A percentile compares a stretch with the other conserved stretches of the same genome.
phyloP scores from a whole-genome alignment of 2,888 invertebrate species.

The Drosophila affinis region DNA sequence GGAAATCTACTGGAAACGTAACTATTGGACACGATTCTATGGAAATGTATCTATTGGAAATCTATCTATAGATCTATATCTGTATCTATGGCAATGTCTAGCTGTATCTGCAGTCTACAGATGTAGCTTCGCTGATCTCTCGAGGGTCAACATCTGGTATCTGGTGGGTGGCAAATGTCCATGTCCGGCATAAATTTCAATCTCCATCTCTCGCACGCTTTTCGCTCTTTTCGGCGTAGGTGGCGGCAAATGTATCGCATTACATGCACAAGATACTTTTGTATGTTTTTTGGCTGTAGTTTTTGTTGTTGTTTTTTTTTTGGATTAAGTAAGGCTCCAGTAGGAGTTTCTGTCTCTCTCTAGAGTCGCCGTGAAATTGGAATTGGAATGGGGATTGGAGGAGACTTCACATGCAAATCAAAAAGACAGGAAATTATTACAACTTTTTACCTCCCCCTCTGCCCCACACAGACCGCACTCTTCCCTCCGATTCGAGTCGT shows the following conservation, averaged over 20 bases:
- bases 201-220: conserved; percentile 2
- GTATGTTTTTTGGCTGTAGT: conserved; percentile 29
- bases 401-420: conserved; percentile 69
- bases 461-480: conserved; percentile 38
- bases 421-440: conserved; percentile 74
- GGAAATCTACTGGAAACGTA: no score
- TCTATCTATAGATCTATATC: no score
- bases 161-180: conserved; percentile 8
- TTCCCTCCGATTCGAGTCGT: not conserved
- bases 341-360: not conserved
- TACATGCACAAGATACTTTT: conserved; percentile 43
- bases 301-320: conserved; percentile 1
- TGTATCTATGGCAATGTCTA: not conserved
- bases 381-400: conserved; percentile 39
- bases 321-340: conserved; percentile 35
- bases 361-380: conserved; percentile 28
- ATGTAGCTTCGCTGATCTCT: not conserved
- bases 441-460: conserved; percentile 46
- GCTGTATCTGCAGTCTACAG: no score
- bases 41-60: no score
- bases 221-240: conserved; percentile 25
- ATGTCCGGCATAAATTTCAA: conserved; percentile 37
- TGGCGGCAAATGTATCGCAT: conserved; percentile 45
- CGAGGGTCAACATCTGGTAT: not conserved
- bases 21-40: no score